Evolutionary conservation across 37 sponge, comb jelly and placozoan species (phyloP).

Genomic region (Beroe forskalii): DNA sequence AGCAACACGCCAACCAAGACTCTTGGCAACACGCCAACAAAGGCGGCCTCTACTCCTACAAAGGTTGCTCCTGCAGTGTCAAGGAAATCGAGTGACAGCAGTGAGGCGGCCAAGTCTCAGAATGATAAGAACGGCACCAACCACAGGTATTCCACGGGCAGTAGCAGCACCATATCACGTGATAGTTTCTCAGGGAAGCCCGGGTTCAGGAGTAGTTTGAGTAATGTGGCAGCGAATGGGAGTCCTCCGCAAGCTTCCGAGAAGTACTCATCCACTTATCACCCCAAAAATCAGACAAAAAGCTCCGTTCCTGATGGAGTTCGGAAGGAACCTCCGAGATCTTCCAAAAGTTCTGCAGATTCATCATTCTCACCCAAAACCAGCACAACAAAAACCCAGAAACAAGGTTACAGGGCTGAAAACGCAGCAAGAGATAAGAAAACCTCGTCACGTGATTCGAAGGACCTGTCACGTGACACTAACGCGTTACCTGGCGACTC

Average conservation of each 20-base stretch:
- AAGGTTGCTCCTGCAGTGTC: neutral
- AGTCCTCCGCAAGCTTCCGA: neutral
- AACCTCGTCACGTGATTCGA: neutral
- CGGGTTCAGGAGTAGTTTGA: neutral
- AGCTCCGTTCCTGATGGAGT: neutral
- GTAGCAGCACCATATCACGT: conserved; percentile 11
- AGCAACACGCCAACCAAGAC: too few species aligned
- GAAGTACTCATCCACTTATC: neutral
- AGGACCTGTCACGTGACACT: neutral
- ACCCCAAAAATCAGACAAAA: neutral
- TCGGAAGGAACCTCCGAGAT: neutral
- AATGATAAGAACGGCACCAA: neutral
- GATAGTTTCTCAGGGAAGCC: neutral
- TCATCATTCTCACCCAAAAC: neutral
- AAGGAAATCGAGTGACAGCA: neutral
- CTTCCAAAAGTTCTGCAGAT: neutral
- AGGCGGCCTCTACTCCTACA: too few species aligned
- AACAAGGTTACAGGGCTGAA: neutral
- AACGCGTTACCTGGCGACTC: neutral
- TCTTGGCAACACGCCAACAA: neutral
- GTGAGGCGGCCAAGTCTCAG: neutral
- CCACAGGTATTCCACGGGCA: neutral
- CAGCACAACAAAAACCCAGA: neutral
- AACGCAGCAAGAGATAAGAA: neutral
- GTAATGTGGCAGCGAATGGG: neutral